These are phyloP conservation scores for Beris chalybata DNA, from an alignment of 2,888 invertebrate species.

Conservation along the genomic window DNA sequence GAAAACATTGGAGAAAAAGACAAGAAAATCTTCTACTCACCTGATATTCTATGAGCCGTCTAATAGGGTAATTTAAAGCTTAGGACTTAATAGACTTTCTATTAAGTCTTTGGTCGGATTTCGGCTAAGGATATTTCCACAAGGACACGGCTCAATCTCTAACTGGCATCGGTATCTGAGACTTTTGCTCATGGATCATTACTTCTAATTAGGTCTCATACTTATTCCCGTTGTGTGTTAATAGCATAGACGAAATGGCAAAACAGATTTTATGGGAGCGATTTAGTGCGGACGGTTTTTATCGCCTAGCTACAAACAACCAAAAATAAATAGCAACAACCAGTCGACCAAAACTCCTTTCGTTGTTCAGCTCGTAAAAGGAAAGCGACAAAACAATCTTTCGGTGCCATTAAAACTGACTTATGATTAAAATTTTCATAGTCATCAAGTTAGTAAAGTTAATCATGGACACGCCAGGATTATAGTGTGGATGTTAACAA, in stretches of 20 bases:
- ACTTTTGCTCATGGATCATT: constrained; percentile 21
- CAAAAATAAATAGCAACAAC: background rate
- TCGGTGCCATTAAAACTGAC: constrained; percentile 8
- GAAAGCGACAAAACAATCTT: constrained; percentile 1
- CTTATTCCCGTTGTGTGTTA: constrained; percentile 18
- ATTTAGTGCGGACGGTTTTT: constrained; percentile 13
- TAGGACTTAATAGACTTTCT: constrained; percentile 30
- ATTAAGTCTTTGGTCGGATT: constrained; percentile 28
- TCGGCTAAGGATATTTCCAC: constrained; percentile 8
- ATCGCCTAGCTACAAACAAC: constrained; percentile 1
- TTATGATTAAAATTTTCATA: constrained; percentile 14
- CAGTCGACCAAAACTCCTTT: constrained; percentile 6
- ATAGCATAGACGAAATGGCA: constrained; percentile 23
- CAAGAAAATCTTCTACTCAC: constrained; percentile 20
- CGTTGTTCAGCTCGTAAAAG: constrained; percentile 4
- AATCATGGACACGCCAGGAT: constrained; percentile 8
- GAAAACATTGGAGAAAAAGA: background rate
- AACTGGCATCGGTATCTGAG: background rate
- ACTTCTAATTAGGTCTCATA: constrained; percentile 26
- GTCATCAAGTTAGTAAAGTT: constrained; percentile 10
- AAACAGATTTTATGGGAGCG: constrained; percentile 21
- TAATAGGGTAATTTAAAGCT: constrained; percentile 32
- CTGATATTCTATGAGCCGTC: constrained; percentile 28
- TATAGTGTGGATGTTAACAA: background rate
- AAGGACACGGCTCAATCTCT: constrained; percentile 4